Evolutionary conservation across 2,113 vertebrate genomes (phyloP).

Genomic region (Delphinus delphis): DNA sequence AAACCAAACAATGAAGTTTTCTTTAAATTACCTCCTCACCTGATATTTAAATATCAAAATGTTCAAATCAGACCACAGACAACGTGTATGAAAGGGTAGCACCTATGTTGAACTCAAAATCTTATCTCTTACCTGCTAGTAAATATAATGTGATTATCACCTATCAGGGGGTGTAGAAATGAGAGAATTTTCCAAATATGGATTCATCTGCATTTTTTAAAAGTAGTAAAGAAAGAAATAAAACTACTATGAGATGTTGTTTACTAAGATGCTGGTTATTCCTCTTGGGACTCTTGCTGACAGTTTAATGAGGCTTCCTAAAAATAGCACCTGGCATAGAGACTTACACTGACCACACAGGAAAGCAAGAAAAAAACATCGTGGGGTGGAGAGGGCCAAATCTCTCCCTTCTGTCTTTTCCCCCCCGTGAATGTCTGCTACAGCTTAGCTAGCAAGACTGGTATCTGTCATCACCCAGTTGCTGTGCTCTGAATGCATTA

Average conservation of each 20-base stretch:
- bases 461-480: not conserved
- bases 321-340: not conserved
- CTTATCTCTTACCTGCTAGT: not conserved
- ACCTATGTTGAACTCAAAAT: not conserved
- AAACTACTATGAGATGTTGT: not conserved
- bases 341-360: not conserved
- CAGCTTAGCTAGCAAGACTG: not conserved
- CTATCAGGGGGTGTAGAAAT: not conserved
- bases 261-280: not conserved
- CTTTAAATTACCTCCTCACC: not conserved
- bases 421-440: not conserved
- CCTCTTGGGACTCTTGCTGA: not conserved
- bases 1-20: not conserved
- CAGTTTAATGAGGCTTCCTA: not conserved
- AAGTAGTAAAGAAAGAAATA: not conserved
- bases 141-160: not conserved
- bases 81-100: not conserved
- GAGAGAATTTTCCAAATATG: not conserved
- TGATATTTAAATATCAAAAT: not conserved
- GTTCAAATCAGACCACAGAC: not conserved
- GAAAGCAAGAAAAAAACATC: not conserved
- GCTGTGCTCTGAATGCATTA: not conserved
- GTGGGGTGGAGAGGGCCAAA: not conserved
- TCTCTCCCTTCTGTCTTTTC: not conserved
- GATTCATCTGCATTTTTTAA: not conserved